A percentile compares a stretch with the other conserved stretches of the same genome.
Conservation (phyloP, 1,140 invertebrate genomes). For the Drosophila cardini region DNA sequence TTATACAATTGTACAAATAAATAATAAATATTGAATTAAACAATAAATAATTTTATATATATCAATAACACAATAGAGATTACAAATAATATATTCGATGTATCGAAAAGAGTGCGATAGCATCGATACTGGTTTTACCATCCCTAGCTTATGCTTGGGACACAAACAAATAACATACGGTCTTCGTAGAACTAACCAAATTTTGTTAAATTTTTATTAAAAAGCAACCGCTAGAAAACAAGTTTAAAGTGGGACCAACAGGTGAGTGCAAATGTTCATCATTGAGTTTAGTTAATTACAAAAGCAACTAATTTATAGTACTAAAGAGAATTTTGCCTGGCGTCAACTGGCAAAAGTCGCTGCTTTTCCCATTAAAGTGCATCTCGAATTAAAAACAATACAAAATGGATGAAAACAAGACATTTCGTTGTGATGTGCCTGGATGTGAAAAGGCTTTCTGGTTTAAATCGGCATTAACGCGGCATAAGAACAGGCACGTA, state of each 20-base stretch:
- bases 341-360: not conserved
- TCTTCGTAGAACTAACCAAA: not conserved
- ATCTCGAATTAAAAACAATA: not conserved
- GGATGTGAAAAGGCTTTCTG: slow-evolving; percentile 39
- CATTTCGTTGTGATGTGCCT: slow-evolving; percentile 9
- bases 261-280: not conserved
- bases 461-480: slow-evolving; percentile 33
- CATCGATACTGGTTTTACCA: not conserved
- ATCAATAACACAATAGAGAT: too few relatives aligned
- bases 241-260: too few relatives aligned
- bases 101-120: too few relatives aligned
- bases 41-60: too few relatives aligned
- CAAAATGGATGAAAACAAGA: slow-evolving; percentile 38
- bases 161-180: slow-evolving; percentile 5
- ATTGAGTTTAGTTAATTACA: not conserved
- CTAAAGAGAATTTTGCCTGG: not conserved
- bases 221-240: not conserved
- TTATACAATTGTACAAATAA: too few relatives aligned
- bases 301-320: not conserved
- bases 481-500: slow-evolving; percentile 24
- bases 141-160: not conserved
- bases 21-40: too few relatives aligned
- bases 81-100: too few relatives aligned
- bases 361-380: not conserved
- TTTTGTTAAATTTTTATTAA: not conserved